Conservation (phyloP, 2,113 vertebrate genomes). For the Grammomys surdaster region DNA sequence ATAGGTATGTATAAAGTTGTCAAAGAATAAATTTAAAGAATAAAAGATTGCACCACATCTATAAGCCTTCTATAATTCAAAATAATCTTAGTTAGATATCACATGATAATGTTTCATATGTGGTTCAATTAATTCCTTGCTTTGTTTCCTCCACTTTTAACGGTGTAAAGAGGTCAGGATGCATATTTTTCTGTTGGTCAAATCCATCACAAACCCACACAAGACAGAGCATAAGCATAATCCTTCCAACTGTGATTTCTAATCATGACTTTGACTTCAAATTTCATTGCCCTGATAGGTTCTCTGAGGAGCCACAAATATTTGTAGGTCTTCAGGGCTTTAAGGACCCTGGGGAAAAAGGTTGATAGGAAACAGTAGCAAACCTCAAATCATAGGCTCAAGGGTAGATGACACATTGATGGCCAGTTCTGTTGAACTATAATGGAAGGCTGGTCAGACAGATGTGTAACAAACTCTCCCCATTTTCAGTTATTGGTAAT, state of each 20-base stretch:
- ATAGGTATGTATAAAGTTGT: background rate
- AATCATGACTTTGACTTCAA: background rate
- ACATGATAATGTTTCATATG: background rate
- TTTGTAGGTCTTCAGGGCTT: background rate
- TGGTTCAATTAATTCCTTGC: background rate
- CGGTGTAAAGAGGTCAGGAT: background rate
- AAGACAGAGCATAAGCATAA: background rate
- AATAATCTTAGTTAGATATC: background rate
- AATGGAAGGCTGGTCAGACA: background rate
- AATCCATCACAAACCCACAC: background rate
- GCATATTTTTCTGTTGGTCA: background rate
- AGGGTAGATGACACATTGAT: background rate
- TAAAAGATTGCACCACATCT: background rate
- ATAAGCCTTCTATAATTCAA: background rate
- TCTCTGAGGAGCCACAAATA: background rate
- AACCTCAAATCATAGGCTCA: background rate
- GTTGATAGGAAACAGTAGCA: background rate
- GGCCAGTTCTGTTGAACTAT: background rate
- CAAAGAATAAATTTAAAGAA: background rate
- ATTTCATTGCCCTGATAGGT: background rate
- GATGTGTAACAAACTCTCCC: background rate
- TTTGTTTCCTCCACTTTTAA: background rate
- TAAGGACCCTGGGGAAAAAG: background rate
- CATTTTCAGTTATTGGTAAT: background rate
- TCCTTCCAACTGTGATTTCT: background rate